Evolutionary conservation across 2,888 invertebrate species (phyloP), one percentile per base, ranked within the genome.

Genomic region (Drosophila differens): DNA sequence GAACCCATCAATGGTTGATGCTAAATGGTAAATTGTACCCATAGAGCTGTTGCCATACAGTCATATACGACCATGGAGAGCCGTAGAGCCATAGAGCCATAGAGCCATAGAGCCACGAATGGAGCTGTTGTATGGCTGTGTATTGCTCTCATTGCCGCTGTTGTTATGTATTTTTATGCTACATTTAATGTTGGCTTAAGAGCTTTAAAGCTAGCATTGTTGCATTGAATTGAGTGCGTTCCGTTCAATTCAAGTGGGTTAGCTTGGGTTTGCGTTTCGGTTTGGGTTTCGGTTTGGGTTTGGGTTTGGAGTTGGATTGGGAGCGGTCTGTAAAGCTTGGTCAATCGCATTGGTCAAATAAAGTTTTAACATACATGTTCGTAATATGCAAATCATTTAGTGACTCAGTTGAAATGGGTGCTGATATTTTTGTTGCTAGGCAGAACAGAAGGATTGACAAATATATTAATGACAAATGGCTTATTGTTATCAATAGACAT

Each of bases 161-260:
- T 77, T 86, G 85, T 92, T 91, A 92, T 92, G 92, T 91, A 89
- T 92, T 92, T 92, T 92, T 91, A 92, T 92, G 92, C 92, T 91
- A 92, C 92, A 92, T 92, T 92, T 91, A 92, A 92, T 92, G 90
- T 92, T 92, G 92, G 92, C 92, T 92, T 92, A 92, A 92, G 89
- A 92, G 92, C 92, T 92, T 92, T 92, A 91, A 91, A 91, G 92
- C 85, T 91, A 91, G 80, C 82, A 88, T 85, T 91, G 83, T 90
- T 88, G 71, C 83, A 85, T 80, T 75, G 74, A 83, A 73, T 75
- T 82, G 44, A 53, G 73, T 81, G 44, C 76, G 70, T 70, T 79
- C 63, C 47, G 14, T 37, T 70, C 25, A 16, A 59, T 44, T 80
- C 69, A 62, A 62, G 64, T 75, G 65, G 65, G 60, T 62, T 59